phyloP scores from a whole-genome alignment of 2,113 vertebrate species.

The Delphinapterus leucas region DNA sequence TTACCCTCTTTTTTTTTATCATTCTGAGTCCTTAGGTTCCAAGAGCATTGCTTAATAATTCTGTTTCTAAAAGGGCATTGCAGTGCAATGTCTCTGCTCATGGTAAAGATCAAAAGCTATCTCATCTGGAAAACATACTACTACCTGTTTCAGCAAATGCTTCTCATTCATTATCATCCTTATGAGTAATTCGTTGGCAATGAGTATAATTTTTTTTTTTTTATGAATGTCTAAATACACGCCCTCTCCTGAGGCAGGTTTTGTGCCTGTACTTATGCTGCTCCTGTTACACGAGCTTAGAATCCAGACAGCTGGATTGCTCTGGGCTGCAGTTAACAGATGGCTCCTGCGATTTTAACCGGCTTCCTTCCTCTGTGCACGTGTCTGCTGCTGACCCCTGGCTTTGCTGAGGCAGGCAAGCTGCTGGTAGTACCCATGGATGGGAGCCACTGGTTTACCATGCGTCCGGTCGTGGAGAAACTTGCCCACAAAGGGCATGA shows the following conservation, averaged over 20 bases:
- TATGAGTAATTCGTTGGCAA: not conserved
- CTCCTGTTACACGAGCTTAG: fast-evolving
- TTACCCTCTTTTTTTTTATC: not conserved
- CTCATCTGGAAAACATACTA: not conserved
- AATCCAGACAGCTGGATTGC: not conserved
- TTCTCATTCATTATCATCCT: not conserved
- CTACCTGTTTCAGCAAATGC: not conserved
- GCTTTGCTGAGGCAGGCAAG: constrained; percentile 77
- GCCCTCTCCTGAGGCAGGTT: not conserved
- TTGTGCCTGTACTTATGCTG: fast-evolving
- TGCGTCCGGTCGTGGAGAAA: constrained; percentile 85
- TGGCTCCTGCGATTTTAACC: not conserved
- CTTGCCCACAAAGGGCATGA: constrained; percentile 84
- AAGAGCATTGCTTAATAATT: not conserved
- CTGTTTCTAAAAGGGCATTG: not conserved
- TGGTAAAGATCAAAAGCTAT: not conserved
- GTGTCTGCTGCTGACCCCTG: constrained; percentile 29
- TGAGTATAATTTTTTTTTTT: not conserved
- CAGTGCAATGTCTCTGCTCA: not conserved
- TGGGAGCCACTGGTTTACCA: constrained; percentile 92
- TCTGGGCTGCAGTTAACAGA: fast-evolving
- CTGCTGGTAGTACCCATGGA: constrained; percentile 89
- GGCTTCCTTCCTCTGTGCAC: not conserved
- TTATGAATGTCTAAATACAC: not conserved
- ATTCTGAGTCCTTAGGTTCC: not conserved